Evolutionary conservation across 2,888 invertebrate species (phyloP), one percentile per base, ranked within the genome.

Genomic region (Bembecia ichneumoniformis): DNA sequence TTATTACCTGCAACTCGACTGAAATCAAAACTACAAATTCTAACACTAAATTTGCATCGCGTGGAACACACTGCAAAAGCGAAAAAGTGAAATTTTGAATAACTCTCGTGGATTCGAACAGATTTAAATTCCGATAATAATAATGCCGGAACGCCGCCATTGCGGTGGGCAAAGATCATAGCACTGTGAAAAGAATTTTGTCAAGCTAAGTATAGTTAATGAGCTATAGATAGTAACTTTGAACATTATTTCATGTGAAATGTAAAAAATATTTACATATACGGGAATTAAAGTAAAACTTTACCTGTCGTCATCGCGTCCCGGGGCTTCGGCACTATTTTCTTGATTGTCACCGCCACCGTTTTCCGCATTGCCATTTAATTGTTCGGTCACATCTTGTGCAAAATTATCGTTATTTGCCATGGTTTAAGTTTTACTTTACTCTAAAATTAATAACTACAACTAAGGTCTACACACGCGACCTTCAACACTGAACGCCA

Each of bases 261-360:
- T 15, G 10, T 47, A 51, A 54, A n/a, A 58, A 63, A 48, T 47
- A 55, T 44, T 11, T 35, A 16, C 43, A 40, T 13, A 5, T 15
- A 48, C 3, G 16, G 5, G 20, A 13, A 40, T 17, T n/a, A 16
- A 36, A 11, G 13, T n/a, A 62, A 68, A 58, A 58, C 53, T 56
- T 54, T 91, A 93, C 93, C 92, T 92, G 89, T 93, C 94, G 83
- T 94, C 94, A 87, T 94, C 94, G 74, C 93, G 92, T 71, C 92
- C 92, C 53, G 93, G 91, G 62, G 91, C 91, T 84, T 93, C 93
- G 60, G 92, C 92, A 80, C 91, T 91, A 81, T 92, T 91, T 74
- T 93, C 92, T 66, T 89, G 90, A 71, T 89, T 91, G 74, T 91
- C 92, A 63, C 91, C 92, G 60, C 90, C 89, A 70, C 90, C 91